Base-by-base conservation (phyloP, 2,888 invertebrate species). In the Esperia sulphurella region DNA sequence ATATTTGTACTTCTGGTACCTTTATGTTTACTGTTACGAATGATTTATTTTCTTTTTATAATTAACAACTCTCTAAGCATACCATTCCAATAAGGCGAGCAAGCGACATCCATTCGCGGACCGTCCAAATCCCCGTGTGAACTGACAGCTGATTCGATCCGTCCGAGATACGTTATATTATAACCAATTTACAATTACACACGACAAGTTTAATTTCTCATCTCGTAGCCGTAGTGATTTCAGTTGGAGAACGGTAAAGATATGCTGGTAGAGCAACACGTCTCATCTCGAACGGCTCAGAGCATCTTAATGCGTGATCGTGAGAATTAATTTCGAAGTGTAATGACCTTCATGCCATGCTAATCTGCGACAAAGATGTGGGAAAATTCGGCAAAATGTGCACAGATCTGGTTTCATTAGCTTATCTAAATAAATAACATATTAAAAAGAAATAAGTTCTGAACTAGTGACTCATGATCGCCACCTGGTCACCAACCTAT, bases 291-390 rank as follows among this genome's bases (percentile, higher is more conserved):
- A 69, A 68, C 68, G 68, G 73, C 76, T 72, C 75, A 71, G 60
- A 76, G 71, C 75, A 65, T 77, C 76, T 78, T 78, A 79, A 78
- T 75, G 73, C 74, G 63, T 75, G 70, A 66, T 66, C 76, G 84
- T 84, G 86, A 83, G 86, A 86, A 86, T 84, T 83, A 82, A 85
- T 83, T 80, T 77, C 63, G 71, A 72, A 67, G 79, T 74, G 68
- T 76, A 81, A 79, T 77, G 80, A 82, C 81, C 81, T 81, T 79
- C 71, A 64, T 55, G 66, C 64, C 63, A 67, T 57, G 63, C 58
- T 63, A 71, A 71, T 72, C 73, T 72, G 75, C 78, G 79, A 78
- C 76, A 79, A 70, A 63, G 61, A 68, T 73, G 75, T 76, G 77
- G 68, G 77, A 82, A 78, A 74, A 44, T 35, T 35, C 31, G 39